Evolutionary conservation across 2,797 vertebrate genomes (phyloP), one percentile per base, ranked within the genome.

Genomic region (Cryptoblepharus egeriae): DNA sequence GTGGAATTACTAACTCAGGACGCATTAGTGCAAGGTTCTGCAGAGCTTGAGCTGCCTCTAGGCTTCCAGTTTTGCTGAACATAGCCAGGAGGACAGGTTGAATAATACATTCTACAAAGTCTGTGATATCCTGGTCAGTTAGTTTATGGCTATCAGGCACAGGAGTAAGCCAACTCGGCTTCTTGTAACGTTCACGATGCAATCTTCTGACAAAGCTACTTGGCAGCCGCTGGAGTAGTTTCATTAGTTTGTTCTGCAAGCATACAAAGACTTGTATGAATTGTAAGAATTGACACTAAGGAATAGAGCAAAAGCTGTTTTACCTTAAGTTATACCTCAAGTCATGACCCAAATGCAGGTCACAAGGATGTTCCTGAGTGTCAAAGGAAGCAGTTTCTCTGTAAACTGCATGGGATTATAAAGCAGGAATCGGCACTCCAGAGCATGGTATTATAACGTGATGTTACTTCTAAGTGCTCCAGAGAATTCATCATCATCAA

Each of bases 1-100:
- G 98, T 61, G 98, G 98, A 88, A 99, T 99, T 88, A 99, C 98
- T 87, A 99, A 93, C 85, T 99, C 98, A 0, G 98, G 98, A 85
- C 98, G 96, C 97, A 99, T 98, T 65, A 99, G 95, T 58, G 98
- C 98, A 1, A 99, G 97, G 93, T 99, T 99, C 93, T 99, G 98
- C 89, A 99, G 93, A 81, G 98, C 98, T 86, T 99, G 98, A 61
- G 98, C 98, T 72, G 98, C 98, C 90, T 99, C 98, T 16, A 98
- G 95, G 87, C 98, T 99, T 88, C 98, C 98, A 0, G 97, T 99
- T 96, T 99, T 99, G 93, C 98, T 99, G 93, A 99, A 99, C 98
- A 99, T 99, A 80, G 98, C 98, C 93, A 99, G 94, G 83, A 99
- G 96, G 79, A 99, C 98, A 8, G 98, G 98, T 88, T 99, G 97